phyloP scores from a whole-genome alignment of 2,888 invertebrate species.

The Amorpha juglandis region DNA sequence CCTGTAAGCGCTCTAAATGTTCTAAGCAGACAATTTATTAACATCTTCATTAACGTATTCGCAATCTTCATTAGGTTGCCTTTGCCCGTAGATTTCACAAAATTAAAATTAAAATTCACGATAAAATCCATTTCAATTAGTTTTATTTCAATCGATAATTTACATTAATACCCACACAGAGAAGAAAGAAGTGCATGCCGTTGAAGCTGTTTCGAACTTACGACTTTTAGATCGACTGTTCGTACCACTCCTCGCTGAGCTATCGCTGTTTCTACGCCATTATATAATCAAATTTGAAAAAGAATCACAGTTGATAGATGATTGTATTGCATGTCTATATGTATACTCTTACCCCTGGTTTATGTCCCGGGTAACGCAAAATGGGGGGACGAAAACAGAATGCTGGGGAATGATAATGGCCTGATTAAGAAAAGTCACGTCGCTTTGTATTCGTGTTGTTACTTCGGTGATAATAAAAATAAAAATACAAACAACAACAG shows the following conservation, averaged over 20 bases:
- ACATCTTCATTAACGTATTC: constrained; percentile 65
- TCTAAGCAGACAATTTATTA: constrained; percentile 58
- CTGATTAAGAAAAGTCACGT: constrained; percentile 75
- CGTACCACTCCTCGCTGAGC: no score
- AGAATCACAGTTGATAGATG: not conserved
- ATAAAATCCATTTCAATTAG: no score
- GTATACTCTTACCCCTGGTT: constrained; percentile 29
- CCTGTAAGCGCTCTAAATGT: constrained; percentile 26
- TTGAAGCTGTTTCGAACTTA: no score
- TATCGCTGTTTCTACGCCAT: no score
- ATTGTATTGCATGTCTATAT: not conserved
- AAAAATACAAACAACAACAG: constrained; percentile 42
- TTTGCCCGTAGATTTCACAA: constrained; percentile 7
- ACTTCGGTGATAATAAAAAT: constrained; percentile 37
- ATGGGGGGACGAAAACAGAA: constrained; percentile 46
- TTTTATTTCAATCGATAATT: no score
- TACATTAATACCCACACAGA: no score
- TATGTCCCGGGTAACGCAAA: constrained; percentile 37
- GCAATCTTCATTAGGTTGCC: constrained; percentile 36
- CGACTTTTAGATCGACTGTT: no score
- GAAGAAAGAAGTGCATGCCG: no score
- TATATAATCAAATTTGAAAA: not conserved
- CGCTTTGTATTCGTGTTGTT: constrained; percentile 49
- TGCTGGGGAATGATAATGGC: constrained; percentile 71
- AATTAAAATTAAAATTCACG: no score